phyloP scores from a whole-genome alignment of 2,797 vertebrate genomes.

The Microhierax caerulescens region DNA sequence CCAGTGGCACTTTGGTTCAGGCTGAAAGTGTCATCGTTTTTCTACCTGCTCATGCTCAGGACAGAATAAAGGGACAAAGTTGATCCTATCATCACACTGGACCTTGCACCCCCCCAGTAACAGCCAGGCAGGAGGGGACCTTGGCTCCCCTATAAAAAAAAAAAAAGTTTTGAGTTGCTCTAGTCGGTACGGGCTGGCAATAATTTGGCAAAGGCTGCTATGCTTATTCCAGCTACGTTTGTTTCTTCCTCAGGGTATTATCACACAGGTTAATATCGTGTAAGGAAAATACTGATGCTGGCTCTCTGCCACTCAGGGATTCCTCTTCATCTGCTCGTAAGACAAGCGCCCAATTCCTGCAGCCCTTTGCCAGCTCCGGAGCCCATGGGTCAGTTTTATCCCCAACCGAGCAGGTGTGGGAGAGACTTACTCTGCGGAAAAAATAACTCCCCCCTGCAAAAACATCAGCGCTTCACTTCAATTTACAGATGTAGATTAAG shows the following conservation, averaged over 20 bases:
- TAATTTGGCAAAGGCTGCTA: not conserved
- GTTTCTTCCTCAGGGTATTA: not conserved
- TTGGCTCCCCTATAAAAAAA: not conserved
- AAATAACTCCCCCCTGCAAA: not conserved
- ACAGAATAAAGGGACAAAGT: not conserved
- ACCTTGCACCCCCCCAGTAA: not conserved
- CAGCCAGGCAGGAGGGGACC: not conserved
- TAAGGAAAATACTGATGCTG: not conserved
- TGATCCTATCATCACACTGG: not conserved
- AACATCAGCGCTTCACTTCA: not conserved
- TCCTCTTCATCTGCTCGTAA: not conserved
- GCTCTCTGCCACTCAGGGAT: not conserved
- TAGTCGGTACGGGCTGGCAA: not conserved
- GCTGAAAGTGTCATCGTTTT: not conserved
- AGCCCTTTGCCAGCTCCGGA: not conserved
- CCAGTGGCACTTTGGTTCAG: not conserved
- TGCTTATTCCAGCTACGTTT: not conserved
- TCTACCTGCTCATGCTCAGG: accelerated
- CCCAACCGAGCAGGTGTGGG: not conserved
- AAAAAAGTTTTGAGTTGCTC: not conserved
- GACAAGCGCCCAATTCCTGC: not conserved
- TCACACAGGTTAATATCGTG: accelerated
- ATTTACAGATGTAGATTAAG: not conserved
- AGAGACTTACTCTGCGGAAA: not conserved
- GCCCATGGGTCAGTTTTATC: not conserved